Base-by-base conservation (phyloP, 2,888 invertebrate genomes). In the Lymantria monacha region DNA sequence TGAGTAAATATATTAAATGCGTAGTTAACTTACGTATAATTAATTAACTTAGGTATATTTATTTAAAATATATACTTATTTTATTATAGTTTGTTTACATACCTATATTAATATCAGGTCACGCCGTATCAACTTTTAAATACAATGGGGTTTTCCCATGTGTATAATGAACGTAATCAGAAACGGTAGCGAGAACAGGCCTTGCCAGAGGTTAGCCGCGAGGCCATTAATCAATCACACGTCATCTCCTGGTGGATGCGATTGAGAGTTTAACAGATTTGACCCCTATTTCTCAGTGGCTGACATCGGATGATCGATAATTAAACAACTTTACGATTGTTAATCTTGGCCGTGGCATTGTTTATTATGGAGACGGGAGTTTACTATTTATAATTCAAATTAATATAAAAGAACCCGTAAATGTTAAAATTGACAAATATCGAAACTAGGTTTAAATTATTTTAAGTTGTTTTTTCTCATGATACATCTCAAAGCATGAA, bases 121-220 rank as follows among this genome's bases (percentile, higher is more conserved):
- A 59, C 65, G 59, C 57, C 53, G 51, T 65, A 61, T 55, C 53
- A 54, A 55, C 51, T 57, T 30, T 61, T 50, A 55, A 51, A 55
- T 47, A 49, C 50, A 42, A 41, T 60, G 55, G 68, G 69, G 59
- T 61, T 69, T 69, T 63, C 63, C 69, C 52, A 63, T 48, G 41
- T 45, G 61, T 55, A 47, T 59, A 59, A 63, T 59, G 48, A 63
- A 58, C 52, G 51, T 59, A 63, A 63, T 69, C 61, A 60, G 56
- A 63, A 57, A 61, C 59, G 48, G 10, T 37, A 56, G 44, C 43
- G 49, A 52, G 56, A 12, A 52, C 55, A 45, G 53, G 54, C 42
- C 47, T 50, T 51, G 45, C 40, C 50, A 49, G 44, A 56, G 52
- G 48, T 40, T 53, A 45, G 42, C 41, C 47, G 44, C 60, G 62